phyloP scores from a whole-genome alignment of 2,888 invertebrate genomes.

The Lordiphosa andalusiaca region DNA sequence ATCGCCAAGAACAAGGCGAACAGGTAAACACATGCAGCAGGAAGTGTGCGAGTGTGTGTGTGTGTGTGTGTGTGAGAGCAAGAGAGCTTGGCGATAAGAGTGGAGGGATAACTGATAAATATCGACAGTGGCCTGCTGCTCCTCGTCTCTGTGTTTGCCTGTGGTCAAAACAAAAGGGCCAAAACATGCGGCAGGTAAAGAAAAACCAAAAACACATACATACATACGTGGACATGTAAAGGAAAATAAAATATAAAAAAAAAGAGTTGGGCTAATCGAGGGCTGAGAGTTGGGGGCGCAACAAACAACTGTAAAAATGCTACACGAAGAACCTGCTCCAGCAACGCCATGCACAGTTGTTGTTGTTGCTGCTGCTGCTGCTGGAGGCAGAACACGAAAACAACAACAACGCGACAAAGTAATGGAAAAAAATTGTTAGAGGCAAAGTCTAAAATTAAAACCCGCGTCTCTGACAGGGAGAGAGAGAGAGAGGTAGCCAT shows the following conservation, averaged over 20 bases:
- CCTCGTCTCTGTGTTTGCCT: slow-evolving; percentile 4
- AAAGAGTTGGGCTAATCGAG: slow-evolving; percentile 8
- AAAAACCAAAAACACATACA: slow-evolving; percentile 8
- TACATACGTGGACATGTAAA: slow-evolving; percentile 1
- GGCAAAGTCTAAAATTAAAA: slow-evolving; percentile 60
- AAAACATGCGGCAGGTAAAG: slow-evolving; percentile 32
- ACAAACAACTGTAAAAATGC: slow-evolving; percentile 58
- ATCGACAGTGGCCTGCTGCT: slow-evolving; percentile 45
- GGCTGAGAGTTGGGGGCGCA: slow-evolving; percentile 43
- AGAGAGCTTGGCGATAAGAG: slow-evolving; percentile 10
- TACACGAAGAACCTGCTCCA: slow-evolving; percentile 52
- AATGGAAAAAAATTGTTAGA: slow-evolving; percentile 58
- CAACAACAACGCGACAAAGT: slow-evolving; percentile 45
- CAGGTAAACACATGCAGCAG: slow-evolving; percentile 40
- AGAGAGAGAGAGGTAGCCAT: slow-evolving; percentile 17
- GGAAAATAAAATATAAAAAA: slow-evolving; percentile 5
- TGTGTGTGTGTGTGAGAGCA: slow-evolving; percentile 12
- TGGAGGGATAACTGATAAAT: slow-evolving; percentile 48
- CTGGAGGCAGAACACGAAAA: slow-evolving; percentile 32
- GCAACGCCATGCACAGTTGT: not conserved
- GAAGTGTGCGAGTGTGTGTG: slow-evolving; percentile 32
- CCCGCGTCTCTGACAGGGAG: slow-evolving; percentile 18
- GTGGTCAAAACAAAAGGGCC: slow-evolving; percentile 33
- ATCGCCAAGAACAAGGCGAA: slow-evolving; percentile 46
- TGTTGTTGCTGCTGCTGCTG: not conserved